Evolutionary conservation across 2,888 invertebrate genomes (phyloP).

Genomic region (Dryobota labecula): DNA sequence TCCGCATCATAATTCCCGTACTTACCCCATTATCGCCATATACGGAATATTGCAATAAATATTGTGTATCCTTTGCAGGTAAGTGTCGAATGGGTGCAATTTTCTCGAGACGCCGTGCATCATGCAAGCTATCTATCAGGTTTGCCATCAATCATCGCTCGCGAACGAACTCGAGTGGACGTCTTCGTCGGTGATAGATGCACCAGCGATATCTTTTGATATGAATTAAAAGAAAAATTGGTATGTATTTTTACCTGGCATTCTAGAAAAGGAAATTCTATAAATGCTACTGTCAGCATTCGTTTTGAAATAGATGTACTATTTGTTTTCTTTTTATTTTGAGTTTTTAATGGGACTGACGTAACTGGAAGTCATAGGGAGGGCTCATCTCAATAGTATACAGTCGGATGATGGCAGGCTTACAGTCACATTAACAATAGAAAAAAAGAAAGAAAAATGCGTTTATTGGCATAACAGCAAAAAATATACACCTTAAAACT

Average conservation of each 20-base stretch:
- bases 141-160: slow-evolving; percentile 71
- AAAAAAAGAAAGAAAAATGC: too few species aligned
- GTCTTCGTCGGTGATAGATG: slow-evolving; percentile 57
- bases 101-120: slow-evolving; percentile 66
- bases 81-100: slow-evolving; percentile 73
- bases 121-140: slow-evolving; percentile 70
- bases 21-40: slow-evolving; percentile 27
- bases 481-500: too few species aligned
- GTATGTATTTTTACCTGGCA: slow-evolving; percentile 26
- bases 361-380: neutral
- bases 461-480: too few species aligned
- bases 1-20: slow-evolving; percentile 17
- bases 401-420: too few species aligned
- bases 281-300: neutral
- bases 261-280: neutral
- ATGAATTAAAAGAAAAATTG: slow-evolving; percentile 35
- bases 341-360: neutral
- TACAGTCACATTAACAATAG: neutral
- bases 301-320: neutral
- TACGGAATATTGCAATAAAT: slow-evolving; percentile 53
- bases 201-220: slow-evolving; percentile 46
- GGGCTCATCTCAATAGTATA: too few species aligned
- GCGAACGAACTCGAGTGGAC: slow-evolving; percentile 60
- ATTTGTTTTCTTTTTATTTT: neutral
- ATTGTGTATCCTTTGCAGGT: slow-evolving; percentile 68